Conservation (phyloP, 2,113 vertebrate species). For the Typhlomys cinereus region DNA sequence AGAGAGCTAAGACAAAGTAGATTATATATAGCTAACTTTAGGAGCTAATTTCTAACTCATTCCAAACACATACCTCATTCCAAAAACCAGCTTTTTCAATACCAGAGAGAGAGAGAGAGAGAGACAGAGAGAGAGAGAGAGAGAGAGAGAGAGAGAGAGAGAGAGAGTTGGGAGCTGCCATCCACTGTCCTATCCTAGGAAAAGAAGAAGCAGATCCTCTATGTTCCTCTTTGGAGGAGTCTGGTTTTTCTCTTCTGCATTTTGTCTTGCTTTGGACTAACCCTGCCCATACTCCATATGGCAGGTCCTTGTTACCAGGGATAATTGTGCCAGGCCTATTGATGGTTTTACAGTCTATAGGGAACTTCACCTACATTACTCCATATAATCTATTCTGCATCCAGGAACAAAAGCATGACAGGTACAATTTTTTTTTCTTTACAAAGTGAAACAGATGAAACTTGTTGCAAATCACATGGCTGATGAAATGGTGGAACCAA, state of each 20-base stretch:
- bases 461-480: not conserved
- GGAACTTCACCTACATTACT: not conserved
- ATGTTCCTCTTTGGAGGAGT: not conserved
- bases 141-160: no score
- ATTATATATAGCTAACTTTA: conserved; percentile 33
- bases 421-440: not conserved
- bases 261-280: conserved; percentile 29
- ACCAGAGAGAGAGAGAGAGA: no score
- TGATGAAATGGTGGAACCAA: not conserved
- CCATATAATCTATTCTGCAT: not conserved
- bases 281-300: conserved; percentile 43
- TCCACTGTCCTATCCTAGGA: not conserved
- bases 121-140: no score
- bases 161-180: not conserved
- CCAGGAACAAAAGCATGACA: not conserved
- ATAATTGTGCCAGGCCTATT: conserved; percentile 39
- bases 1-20: conserved; percentile 18
- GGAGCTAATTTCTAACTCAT: conserved; percentile 43
- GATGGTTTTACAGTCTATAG: conserved; percentile 20
- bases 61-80: conserved; percentile 36
- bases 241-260: conserved; percentile 20
- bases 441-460: not conserved
- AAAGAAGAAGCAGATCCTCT: conserved; percentile 10
- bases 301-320: conserved; percentile 24
- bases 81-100: conserved; percentile 30